Percentiles rank a stretch among this genome's conserved stretches.
Evolutionary conservation across 2,888 invertebrate species (phyloP).

Genomic region (Dolichomitus sp.): DNA sequence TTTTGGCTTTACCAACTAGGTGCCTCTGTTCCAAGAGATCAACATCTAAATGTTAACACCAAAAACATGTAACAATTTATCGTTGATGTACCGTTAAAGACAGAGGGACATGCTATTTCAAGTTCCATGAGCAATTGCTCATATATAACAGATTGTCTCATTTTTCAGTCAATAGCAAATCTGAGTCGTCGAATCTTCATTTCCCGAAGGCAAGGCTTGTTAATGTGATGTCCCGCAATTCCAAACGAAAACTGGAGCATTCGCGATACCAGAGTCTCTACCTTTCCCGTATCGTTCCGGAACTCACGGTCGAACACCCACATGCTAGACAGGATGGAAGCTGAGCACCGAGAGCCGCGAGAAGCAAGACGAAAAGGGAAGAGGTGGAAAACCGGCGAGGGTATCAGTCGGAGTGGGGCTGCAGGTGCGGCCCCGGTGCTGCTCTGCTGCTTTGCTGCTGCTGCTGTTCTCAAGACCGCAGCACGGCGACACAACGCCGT

Average conservation of each 20-base stretch:
- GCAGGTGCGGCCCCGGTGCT: conserved; percentile 78
- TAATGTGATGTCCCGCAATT: no score
- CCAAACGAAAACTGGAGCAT: background rate
- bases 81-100: no score
- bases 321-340: conserved; percentile 16
- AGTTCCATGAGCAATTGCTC: no score
- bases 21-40: no score
- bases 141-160: no score
- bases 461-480: conserved; percentile 69
- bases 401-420: conserved; percentile 65
- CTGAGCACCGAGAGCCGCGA: background rate
- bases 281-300: background rate
- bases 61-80: no score
- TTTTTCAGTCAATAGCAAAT: no score
- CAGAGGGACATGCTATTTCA: no score
- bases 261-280: background rate
- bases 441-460: conserved; percentile 43
- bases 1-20: no score
- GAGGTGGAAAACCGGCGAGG: conserved; percentile 65
- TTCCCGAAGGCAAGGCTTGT: background rate
- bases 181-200: background rate
- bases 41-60: no score
- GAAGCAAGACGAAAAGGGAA: conserved; percentile 52
- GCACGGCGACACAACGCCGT: conserved; percentile 75
- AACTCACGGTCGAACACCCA: conserved; percentile 37